phyloP scores from a whole-genome alignment of 2,113 vertebrate genomes.

The Nycticorax nycticorax region DNA sequence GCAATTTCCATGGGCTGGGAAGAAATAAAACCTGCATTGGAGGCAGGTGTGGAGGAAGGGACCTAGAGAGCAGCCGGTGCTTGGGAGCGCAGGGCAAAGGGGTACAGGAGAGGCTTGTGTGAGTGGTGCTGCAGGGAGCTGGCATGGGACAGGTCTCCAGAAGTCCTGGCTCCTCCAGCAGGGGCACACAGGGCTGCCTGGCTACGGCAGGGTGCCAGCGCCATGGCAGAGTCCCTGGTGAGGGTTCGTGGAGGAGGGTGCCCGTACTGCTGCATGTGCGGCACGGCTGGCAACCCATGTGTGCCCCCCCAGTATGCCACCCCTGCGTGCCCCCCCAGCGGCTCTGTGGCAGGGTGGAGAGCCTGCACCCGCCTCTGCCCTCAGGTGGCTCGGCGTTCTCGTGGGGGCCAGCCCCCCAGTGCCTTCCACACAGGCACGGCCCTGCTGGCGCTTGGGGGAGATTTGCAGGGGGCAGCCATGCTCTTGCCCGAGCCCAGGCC shows the following conservation, averaged over 20 bases:
- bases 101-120: rapidly evolving
- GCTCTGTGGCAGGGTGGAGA: rapidly evolving
- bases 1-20: rapidly evolving
- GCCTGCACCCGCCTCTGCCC: background rate
- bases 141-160: rapidly evolving
- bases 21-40: background rate
- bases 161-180: background rate
- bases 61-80: background rate
- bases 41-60: background rate
- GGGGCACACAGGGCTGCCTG: background rate
- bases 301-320: background rate
- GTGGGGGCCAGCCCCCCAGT: too few relatives aligned
- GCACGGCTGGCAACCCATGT: rapidly evolving
- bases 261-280: background rate
- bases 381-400: rapidly evolving
- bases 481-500: background rate
- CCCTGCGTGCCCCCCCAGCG: too few relatives aligned
- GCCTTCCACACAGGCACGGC: background rate
- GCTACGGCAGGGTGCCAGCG: background rate
- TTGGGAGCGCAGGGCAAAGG: rapidly evolving
- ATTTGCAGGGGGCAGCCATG: background rate
- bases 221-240: background rate
- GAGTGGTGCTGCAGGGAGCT: background rate
- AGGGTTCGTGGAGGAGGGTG: background rate
- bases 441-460: rapidly evolving